Base-by-base conservation (phyloP, 2,113 vertebrate species). In the Arenaria interpres region DNA sequence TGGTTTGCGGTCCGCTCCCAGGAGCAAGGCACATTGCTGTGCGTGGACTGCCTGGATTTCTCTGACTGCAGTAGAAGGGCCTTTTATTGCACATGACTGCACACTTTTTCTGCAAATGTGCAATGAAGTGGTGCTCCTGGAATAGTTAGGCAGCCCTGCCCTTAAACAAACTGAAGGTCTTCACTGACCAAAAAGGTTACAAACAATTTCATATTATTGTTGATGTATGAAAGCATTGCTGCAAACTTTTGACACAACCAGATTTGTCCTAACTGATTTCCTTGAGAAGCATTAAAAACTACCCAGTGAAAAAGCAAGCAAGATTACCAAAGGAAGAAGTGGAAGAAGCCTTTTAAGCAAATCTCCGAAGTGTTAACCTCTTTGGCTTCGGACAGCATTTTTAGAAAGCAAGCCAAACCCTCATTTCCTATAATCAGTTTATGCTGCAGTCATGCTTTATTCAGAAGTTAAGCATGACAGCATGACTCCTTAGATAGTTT, bases 261-360 rank as follows among this genome's bases (percentile, higher is more conserved):
- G 45, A 68, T 72, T 92, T 89, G 54, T 62, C 62, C 53, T 50
- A 23, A 35, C 37, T 67, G 81, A 33, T 67, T 56, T 88, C 17
- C 48, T 59, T 57, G 84, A 79, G 82, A 87, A 78, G 80, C 56
- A 56, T 51, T 90, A 85, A 89, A 84, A 95, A 7, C 22, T 28
- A 60, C 5, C 19, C 73, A 53, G 66, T 72, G 66, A 78, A 89
- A 96, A 92, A 76, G 60, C 62, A 78, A 89, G 87, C 28, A 63
- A 51, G 88, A 84, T 84, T 68, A 93, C 51, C 0, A 5, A 72
- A 64, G 56, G 73, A 85, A 71, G 84, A 63, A 89, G 30, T 30
- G 32, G 53, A 92, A 93, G 90, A 85, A 92, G 41, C 86, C 63
- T 92, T 91, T 95, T 89, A 96, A 85, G 68, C 54, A 95, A 82